Evolutionary conservation across 2,797 vertebrate genomes (phyloP), one percentile per base, ranked within the genome.

Genomic region (Anniella stebbinsi): DNA sequence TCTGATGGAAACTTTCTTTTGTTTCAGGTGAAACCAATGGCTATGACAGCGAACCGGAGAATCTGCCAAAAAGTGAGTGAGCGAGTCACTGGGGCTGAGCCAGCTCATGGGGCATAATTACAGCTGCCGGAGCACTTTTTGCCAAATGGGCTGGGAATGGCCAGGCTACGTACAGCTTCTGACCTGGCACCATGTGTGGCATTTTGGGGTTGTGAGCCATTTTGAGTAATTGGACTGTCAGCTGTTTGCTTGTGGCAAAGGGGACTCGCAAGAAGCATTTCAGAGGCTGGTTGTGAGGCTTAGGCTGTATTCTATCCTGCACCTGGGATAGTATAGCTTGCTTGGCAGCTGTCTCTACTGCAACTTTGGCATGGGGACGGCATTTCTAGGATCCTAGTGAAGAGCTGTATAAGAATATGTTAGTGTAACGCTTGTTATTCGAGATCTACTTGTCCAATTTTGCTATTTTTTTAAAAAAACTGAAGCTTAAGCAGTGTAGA

Each of bases 41-140:
- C 93, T 99, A 99, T 38, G 99, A 99, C 95, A 99, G 99, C 63
- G 99, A 99, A 94, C 97, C 97, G 0, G 99, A 99, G 93, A 98
- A 99, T 95, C 96, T 96, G 96, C 96, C 96, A 90, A 98, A 98
- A 98, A 98, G 98, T 99, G 97, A 95, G 96, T 94, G 92, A 98
- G 96, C 97, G 96, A 97, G 94, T 97, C 96, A 97, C 13, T 48
- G 67, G 91, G 93, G 93, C 93, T 92, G 94, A 93, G 93, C 94
- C 96, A 84, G 23, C 92, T 93, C 85, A 73, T 48, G 0, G 28
- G 75, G 92, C 84, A 1, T 84, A 91, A 78, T 76, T 1, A 3
- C 13, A 87, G 92, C 90, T 93, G 92, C 93, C 51, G 75, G 33
- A 90, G 17, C 87, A 81, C 87, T 87, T 41, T 1, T 85, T 87